Evolutionary conservation across 2,888 invertebrate genomes (phyloP).

Genomic region (Ennomos fuscantarius): DNA sequence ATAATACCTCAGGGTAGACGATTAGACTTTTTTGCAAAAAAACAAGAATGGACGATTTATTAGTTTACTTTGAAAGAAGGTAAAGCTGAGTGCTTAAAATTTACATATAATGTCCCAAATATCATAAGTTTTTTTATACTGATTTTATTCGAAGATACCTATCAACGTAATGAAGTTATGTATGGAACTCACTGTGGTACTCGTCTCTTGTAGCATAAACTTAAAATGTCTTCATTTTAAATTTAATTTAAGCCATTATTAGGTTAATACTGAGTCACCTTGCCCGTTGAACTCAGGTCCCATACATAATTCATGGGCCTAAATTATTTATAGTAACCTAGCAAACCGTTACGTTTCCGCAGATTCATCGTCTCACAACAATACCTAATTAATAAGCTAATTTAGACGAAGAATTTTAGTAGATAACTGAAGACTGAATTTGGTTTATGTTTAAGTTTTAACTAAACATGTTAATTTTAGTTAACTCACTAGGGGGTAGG

Average conservation of each 20-base stretch:
- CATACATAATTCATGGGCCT: constrained; percentile 26
- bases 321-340: constrained; percentile 42
- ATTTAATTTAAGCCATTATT: no score
- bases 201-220: no score
- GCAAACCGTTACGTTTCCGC: constrained; percentile 49
- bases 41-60: not conserved
- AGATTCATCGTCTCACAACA: constrained; percentile 51
- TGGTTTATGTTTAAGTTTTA: not conserved
- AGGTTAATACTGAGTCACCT: constrained; percentile 9
- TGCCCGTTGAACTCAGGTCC: constrained; percentile 18
- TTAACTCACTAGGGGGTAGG: no score
- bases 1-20: constrained; percentile 8
- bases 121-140: no score
- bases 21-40: constrained; percentile 1
- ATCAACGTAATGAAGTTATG: no score
- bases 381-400: constrained; percentile 55
- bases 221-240: no score
- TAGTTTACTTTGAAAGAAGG: not conserved
- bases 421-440: constrained; percentile 16
- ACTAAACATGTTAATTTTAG: no score
- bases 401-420: constrained; percentile 49
- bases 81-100: not conserved
- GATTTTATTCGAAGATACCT: no score
- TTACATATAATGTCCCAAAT: no score
- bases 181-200: no score